Base-by-base conservation (phyloP, 2,888 invertebrate genomes). In the Sinodicranocentrus sp. region DNA sequence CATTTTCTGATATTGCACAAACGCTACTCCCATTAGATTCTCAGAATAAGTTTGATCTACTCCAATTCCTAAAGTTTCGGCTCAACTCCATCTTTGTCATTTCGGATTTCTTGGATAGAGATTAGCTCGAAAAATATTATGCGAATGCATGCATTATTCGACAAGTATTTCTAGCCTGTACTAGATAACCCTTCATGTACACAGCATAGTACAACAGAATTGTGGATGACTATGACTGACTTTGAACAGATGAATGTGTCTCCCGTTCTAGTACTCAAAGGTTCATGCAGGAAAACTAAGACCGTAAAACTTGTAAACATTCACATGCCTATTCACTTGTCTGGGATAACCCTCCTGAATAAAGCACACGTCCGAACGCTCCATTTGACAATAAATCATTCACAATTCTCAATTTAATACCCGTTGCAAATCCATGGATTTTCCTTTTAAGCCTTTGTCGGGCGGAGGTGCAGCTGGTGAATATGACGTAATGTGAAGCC, bases 321-420 rank as follows among this genome's bases (percentile, higher is more conserved):
- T n/a, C n/a, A n/a, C n/a, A n/a, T n/a, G n/a, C n/a, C n/a, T n/a
- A n/a, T n/a, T n/a, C n/a, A n/a, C n/a, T n/a, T n/a, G n/a, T n/a
- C n/a, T n/a, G 48, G n/a, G 65, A 65, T 65, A 65, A 65, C 39
- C 65, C 65, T 28, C 17, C 3, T 43, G 65, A 39, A 43, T 65
- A 65, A 65, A 65, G 65, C 65, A 43, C 65, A 39, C 43, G 65
- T 43, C 65, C 65, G 23, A 80, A 63, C 72, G 72, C 59, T 68
- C 68, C 82, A 67, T 82, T 82, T 73, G 73, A 73, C 82, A 82
- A 82, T 82, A 82, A 82, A 82, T 82, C 82, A 82, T 82, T 82
- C 73, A 67, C 68, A 82, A 73, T 82, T 82, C 79, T 72, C 79
- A 80, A 80, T 80, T 82, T 82, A 73, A 82, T 73, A 68, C 73